Conservation (phyloP, 2,113 vertebrate species). For the Saccopteryx bilineata region DNA sequence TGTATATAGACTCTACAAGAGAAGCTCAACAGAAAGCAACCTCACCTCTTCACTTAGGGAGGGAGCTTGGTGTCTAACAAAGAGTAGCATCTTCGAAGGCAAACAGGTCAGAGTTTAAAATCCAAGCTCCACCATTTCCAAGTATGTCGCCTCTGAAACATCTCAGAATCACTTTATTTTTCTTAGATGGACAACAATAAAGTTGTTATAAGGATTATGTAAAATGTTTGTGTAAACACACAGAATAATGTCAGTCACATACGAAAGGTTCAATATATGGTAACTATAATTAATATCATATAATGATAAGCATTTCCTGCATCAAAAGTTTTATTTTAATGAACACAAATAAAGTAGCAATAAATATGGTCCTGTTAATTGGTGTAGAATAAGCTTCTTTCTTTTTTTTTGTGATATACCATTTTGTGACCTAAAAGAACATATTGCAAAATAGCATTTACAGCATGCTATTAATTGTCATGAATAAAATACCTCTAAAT, state of each 20-base stretch:
- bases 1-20: background rate
- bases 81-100: background rate
- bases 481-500: background rate
- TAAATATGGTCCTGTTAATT: background rate
- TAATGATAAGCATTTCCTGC: background rate
- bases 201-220: background rate
- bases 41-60: background rate
- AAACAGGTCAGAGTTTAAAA: conserved; percentile 12
- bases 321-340: conserved; percentile 48
- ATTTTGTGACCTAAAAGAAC: background rate
- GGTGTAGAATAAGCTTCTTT: background rate
- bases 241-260: background rate
- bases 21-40: background rate
- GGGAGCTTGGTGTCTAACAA: background rate
- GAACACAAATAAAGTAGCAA: background rate
- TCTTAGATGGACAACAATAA: conserved; percentile 17
- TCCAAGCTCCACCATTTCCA: background rate
- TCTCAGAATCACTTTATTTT: background rate
- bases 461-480: background rate
- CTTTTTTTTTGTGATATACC: background rate
- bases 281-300: background rate
- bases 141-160: background rate
- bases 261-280: background rate
- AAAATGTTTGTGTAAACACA: background rate
- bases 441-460: background rate